Percentiles rank a stretch among this genome's conserved stretches.
Conservation (phyloP, 1,140 invertebrate genomes). For the Solenopsis invicta region DNA sequence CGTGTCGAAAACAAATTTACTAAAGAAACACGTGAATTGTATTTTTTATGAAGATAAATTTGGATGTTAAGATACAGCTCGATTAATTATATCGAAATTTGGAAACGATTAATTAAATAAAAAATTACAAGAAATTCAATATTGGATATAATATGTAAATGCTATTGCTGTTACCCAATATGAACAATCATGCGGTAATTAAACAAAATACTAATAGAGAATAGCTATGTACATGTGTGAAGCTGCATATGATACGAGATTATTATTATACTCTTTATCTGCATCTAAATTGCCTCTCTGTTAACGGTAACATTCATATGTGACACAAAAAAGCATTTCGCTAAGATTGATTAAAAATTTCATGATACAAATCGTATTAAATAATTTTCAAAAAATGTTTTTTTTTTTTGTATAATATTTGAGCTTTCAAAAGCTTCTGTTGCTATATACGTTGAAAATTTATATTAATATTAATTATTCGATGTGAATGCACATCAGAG, state of each 20-base stretch:
- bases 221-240: background rate
- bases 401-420: background rate
- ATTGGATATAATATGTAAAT: background rate
- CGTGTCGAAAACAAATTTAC: background rate
- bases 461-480: background rate
- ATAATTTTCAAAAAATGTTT: background rate
- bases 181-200: constrained; percentile 4
- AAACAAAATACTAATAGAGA: background rate
- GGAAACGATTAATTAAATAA: background rate
- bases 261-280: background rate
- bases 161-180: background rate
- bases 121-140: background rate
- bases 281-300: background rate
- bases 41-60: constrained; percentile 2
- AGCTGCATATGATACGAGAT: background rate
- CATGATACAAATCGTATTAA: background rate
- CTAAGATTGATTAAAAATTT: background rate
- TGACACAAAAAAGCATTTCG: background rate
- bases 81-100: background rate
- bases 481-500: background rate
- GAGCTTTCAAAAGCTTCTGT: background rate
- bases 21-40: background rate
- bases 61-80: background rate
- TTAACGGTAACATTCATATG: background rate
- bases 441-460: background rate